Evolutionary conservation across 53 echinoderm and acorn worm species (phyloP).

Genomic region (Mesocentrotus franciscanus): DNA sequence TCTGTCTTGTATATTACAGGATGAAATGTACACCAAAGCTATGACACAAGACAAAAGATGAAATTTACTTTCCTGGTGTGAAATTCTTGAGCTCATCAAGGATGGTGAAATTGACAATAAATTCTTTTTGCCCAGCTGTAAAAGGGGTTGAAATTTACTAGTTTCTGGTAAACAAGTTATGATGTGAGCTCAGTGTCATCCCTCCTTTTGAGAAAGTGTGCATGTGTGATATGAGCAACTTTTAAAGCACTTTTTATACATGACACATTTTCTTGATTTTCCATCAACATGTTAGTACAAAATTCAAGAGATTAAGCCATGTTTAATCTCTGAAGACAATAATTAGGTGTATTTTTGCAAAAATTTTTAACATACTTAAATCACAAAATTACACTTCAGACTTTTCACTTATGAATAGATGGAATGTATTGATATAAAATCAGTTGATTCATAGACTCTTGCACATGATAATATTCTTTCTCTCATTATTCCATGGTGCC

Average conservation of each 20-base stretch:
- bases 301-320: too few species aligned
- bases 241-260: background rate
- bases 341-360: too few species aligned
- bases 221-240: background rate
- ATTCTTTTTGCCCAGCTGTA: background rate
- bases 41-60: background rate
- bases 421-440: too few species aligned
- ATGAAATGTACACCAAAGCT: background rate
- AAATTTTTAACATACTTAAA: too few species aligned
- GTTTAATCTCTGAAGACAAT: too few species aligned
- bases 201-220: background rate
- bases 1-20: background rate
- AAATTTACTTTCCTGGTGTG: background rate
- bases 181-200: background rate
- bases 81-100: background rate
- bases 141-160: background rate
- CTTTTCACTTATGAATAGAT: too few species aligned
- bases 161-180: background rate
- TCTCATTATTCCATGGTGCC: background rate
- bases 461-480: background rate
- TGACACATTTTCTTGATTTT: background rate
- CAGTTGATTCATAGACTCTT: too few species aligned
- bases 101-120: background rate
- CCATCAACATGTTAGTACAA: background rate
- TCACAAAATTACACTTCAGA: too few species aligned